Evolutionary conservation across 2,113 vertebrate species (phyloP), one percentile per base, ranked within the genome.

Genomic region (Lanius collurio): DNA sequence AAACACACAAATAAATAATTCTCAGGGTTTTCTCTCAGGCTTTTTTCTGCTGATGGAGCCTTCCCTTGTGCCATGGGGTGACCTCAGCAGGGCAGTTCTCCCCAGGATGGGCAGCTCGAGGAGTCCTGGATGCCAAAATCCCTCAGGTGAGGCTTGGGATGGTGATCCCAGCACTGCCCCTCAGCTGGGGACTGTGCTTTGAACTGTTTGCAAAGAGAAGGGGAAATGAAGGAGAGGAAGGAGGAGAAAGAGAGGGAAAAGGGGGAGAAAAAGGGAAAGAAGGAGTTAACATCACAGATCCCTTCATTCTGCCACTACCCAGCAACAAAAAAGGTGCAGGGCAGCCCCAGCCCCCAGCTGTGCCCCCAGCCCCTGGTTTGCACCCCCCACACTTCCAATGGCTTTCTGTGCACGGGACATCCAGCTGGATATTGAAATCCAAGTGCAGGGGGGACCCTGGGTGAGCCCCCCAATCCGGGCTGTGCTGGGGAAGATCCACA

Each of bases 61-160:
- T 41, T 42, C 15, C 24, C 23, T 44, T 12, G 35, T 64, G 89
- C 8, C 0, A 0, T 9, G 46, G 62, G 60, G 46, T 47, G 16
- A n/a, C n/a, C 27, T 18, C 7, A n/a, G 11, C 0, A 0, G n/a
- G 31, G 44, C 62, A 30, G 12, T 4, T 74, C 24, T 37, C 35
- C 13, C 2, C 0, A 0, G 22, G 10, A 4, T 24, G 77, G 4
- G 52, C 64, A 35, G 6, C 55, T 41, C 1, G 5, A 44, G 33
- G 10, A 9, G 1, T 7, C 44, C 56, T 44, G 84, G 46, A 35
- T 41, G 33, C 56, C 35, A n/a, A 12, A 8, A 71, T 10, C 30
- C 28, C 49, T 39, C 44, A 14, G 6, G 23, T 26, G 11, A 2
- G 42, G 9, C 10, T 41, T 37, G 67, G 68, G 73, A 5, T 53